A percentile compares a stretch with the other conserved stretches of the same genome.
Conservation (phyloP, 2,888 invertebrate genomes). For the Oithona nana region DNA sequence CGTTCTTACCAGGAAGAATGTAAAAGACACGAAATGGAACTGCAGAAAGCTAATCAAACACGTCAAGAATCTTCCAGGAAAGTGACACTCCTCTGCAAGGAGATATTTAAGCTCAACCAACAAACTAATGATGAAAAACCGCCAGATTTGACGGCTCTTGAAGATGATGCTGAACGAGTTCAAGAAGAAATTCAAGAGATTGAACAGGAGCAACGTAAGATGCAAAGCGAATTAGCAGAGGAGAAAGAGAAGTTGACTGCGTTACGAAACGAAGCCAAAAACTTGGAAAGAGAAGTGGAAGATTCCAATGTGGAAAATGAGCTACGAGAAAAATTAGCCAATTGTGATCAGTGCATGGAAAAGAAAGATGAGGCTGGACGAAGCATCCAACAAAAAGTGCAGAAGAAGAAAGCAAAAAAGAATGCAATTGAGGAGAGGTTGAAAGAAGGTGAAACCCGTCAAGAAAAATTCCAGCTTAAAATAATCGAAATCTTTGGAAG, state of each 20-base stretch:
- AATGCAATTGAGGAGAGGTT: not conserved
- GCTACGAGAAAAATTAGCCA: not conserved
- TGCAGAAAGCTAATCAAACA: not conserved
- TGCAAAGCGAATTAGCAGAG: not conserved
- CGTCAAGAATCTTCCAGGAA: not conserved
- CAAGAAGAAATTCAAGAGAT: not conserved
- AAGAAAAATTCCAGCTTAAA: too few relatives aligned
- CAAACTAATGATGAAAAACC: constrained; percentile 7
- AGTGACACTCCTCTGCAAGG: not conserved
- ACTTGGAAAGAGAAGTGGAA: not conserved
- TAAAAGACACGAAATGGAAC: constrained; percentile 1
- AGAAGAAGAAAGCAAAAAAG: not conserved
- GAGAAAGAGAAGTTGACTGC: not conserved
- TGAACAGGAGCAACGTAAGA: not conserved
- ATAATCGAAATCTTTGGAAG: too few relatives aligned
- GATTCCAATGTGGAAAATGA: not conserved
- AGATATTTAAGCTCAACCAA: not conserved
- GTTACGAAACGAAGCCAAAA: not conserved
- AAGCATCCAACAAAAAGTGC: not conserved
- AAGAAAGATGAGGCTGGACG: not conserved
- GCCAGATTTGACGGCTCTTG: constrained; percentile 2
- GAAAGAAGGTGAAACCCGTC: not conserved
- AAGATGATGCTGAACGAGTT: constrained; percentile 1
- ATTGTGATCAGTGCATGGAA: not conserved
- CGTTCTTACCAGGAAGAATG: not conserved